Base-by-base conservation (phyloP, 2,888 invertebrate species). In the Cerastis rubricosa region DNA sequence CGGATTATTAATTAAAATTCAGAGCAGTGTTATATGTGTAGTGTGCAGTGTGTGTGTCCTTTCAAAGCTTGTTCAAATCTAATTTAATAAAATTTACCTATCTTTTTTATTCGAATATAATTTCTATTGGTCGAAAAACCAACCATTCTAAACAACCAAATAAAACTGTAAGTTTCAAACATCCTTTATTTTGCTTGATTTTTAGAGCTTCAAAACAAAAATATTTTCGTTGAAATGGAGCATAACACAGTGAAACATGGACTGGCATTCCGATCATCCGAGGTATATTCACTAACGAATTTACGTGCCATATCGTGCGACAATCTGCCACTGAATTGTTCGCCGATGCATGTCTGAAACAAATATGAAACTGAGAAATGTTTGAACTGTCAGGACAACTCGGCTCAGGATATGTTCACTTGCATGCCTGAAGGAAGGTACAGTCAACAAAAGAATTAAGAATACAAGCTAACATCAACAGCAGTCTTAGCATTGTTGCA, bases 311-410 rank as follows among this genome's bases (percentile, higher is more conserved):
- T 76, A 35, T 68, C 68, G 71, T 83, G 54, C 57, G 35, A 82
- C 78, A 80, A 84, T 86, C 76, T 72, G 72, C 74, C 66, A 76
- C 78, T 70, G 80, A 84, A 86, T 80, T 71, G 87, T 86, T 86
- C 80, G 74, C 76, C 81, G 82, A 86, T 87, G 80, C 82, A 84
- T 81, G 82, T 74, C 76, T 80, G 82, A 87, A 85, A 87, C 88
- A 88, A 88, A 88, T 90, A 85, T 87, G 87, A 86, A 89, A 84
- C 85, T 82, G 83, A 77, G 85, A 83, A 85, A 88, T 83, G 86
- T 81, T 84, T 79, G 81, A 83, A 77, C 81, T 83, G 84, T 80
- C 80, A 80, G 80, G 40, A 76, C 69, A 63, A 57, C 57, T 49
- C 76, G 68, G 73, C 49, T 76, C 40, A 76, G 70, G 71, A 71